Evolutionary conservation across 2,888 invertebrate species (phyloP).

Genomic region (Sylvicola cinctus): DNA sequence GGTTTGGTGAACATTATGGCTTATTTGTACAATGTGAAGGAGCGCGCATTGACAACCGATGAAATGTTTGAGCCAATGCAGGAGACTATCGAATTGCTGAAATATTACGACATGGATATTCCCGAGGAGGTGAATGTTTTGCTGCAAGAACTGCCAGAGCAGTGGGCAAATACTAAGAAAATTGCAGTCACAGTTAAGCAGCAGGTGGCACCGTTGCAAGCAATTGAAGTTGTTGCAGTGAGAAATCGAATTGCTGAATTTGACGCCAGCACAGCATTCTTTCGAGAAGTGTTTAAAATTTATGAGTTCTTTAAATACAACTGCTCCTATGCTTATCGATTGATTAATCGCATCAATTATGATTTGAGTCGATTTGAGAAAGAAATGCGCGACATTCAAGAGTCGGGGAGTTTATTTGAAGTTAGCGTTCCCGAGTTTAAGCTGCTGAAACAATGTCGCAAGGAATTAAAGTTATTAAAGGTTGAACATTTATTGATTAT

Average conservation of each 20-base stretch:
- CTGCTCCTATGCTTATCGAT: slow-evolving; percentile 50
- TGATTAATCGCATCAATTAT: slow-evolving; percentile 54
- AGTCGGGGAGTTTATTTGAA: slow-evolving; percentile 84
- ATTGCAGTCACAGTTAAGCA: slow-evolving; percentile 78
- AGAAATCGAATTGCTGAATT: slow-evolving; percentile 70
- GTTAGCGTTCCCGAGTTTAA: slow-evolving; percentile 91
- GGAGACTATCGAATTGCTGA: slow-evolving; percentile 78
- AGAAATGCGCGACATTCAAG: slow-evolving; percentile 69
- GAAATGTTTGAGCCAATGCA: slow-evolving; percentile 91
- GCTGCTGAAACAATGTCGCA: slow-evolving; percentile 72
- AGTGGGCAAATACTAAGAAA: slow-evolving; percentile 90
- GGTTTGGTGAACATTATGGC: slow-evolving; percentile 87
- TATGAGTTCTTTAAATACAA: slow-evolving; percentile 57
- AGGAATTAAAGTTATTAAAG: slow-evolving; percentile 73
- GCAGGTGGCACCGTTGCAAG: slow-evolving; percentile 85
- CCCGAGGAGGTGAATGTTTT: slow-evolving; percentile 89
- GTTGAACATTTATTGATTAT: slow-evolving; percentile 22
- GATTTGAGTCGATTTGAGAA: slow-evolving; percentile 64
- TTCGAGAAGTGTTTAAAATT: slow-evolving; percentile 71
- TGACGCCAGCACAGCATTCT: slow-evolving; percentile 62
- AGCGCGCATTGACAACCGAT: slow-evolving; percentile 68
- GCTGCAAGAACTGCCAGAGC: slow-evolving; percentile 80
- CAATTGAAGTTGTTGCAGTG: slow-evolving; percentile 80
- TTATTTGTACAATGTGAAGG: slow-evolving; percentile 78
- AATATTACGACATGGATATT: slow-evolving; percentile 90